phyloP scores from a whole-genome alignment of 2,113 vertebrate genomes.

The Narcine bancroftii region DNA sequence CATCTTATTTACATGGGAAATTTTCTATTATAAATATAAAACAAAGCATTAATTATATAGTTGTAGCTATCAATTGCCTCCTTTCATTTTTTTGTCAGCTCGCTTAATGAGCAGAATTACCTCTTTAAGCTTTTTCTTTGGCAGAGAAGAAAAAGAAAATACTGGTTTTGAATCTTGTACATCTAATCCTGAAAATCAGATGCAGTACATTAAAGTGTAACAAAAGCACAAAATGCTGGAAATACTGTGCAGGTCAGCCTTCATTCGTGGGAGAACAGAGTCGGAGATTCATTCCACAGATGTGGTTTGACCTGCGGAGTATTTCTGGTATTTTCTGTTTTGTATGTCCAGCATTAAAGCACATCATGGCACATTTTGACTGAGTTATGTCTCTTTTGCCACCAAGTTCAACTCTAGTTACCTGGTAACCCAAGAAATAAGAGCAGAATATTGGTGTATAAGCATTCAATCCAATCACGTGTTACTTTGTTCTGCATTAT shows the following conservation, averaged over 20 bases:
- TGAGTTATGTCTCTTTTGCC: not conserved
- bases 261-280: too few species aligned
- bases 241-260: too few species aligned
- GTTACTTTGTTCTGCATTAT: not conserved
- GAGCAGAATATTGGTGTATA: not conserved
- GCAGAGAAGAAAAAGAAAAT: not conserved
- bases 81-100: not conserved
- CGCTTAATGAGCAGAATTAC: not conserved
- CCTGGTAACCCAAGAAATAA: not conserved
- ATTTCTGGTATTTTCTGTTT: too few species aligned
- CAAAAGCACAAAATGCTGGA: too few species aligned
- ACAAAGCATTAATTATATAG: not conserved
- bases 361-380: too few species aligned
- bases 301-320: too few species aligned
- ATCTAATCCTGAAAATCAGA: too few species aligned
- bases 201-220: too few species aligned
- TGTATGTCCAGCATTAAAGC: too few species aligned
- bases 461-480: not conserved
- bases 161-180: too few species aligned
- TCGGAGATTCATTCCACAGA: too few species aligned
- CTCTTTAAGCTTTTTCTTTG: not conserved
- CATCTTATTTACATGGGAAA: not conserved
- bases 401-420: not conserved
- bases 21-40: not conserved
- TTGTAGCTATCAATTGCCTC: not conserved